These are phyloP conservation scores for Motacilla tschutschensis DNA, from an alignment of 2,113 vertebrate species.

Conservation along the genomic window DNA sequence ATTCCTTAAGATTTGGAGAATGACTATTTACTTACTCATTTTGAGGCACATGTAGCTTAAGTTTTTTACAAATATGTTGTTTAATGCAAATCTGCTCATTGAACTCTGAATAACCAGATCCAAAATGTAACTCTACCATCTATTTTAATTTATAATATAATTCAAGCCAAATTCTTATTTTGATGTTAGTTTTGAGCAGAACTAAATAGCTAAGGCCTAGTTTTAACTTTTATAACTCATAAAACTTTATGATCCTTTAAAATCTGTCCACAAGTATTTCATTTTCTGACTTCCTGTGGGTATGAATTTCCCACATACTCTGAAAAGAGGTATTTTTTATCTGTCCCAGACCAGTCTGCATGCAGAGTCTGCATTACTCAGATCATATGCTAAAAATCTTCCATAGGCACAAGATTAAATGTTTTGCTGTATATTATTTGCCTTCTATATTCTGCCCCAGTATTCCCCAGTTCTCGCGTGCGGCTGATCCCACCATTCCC, in stretches of 20 bases:
- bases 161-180: neutral
- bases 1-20: neutral
- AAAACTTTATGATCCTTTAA: slow-evolving; percentile 31
- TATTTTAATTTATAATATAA: neutral
- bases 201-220: neutral
- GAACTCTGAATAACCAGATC: neutral
- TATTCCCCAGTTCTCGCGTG: neutral
- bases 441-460: neutral
- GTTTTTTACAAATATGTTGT: neutral
- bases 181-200: slow-evolving; percentile 4
- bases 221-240: slow-evolving; percentile 3
- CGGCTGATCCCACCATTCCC: neutral
- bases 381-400: neutral
- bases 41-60: neutral
- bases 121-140: neutral
- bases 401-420: neutral
- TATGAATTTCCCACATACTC: neutral
- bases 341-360: neutral
- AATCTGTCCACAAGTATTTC: slow-evolving; percentile 1
- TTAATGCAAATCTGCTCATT: neutral
- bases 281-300: slow-evolving; percentile 30
- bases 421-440: neutral
- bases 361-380: neutral
- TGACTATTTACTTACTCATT: neutral
- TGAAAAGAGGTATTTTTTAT: neutral